Base-by-base conservation (phyloP, 2,888 invertebrate genomes). In the Cheiracanthium punctorium region DNA sequence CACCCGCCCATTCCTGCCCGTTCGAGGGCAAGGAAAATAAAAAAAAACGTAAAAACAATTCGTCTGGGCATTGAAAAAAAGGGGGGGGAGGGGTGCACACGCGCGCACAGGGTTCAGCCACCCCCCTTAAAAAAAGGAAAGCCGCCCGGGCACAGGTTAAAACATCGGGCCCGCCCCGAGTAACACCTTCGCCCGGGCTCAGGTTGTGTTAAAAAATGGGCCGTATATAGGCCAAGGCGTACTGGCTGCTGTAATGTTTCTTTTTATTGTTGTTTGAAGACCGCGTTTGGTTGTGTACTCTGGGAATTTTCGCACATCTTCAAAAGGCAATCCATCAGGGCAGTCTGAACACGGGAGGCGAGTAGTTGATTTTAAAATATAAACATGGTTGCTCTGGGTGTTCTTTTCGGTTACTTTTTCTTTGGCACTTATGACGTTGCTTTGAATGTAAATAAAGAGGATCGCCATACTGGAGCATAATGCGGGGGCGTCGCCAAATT, bases 111-210 rank as follows among this genome's bases (percentile, higher is more conserved):
- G 82, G 82, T 24, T 84, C 82, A 84, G 70, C 70, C 82, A 64
- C 48, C 75, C 48, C 75, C 76, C 72, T 52, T 48, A n/a, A 30
- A 58, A 5, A 58, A 67, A 32, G 75, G 58, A 73, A 73, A 72
- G 77, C 77, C 64, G 48, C 77, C 77, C 82, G 82, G 82, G 77
- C 82, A 84, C 77, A 84, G 82, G 82, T 84, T 84, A 84, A 84
- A 84, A 84, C 73, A 84, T 72, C 82, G 43, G 82, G 70, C 82
- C 76, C 82, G 82, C 82, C 82, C 82, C 77, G 33, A 58, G 82
- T 65, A 77, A 84, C 82, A 84, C 82, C 82, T 84, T 77, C 71
- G 65, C 28, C 67, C 69, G 41, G 71, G 30, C 71, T 67, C 37
- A 75, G 72, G 58, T 24, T 28, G 33, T 20, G 65, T 17, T 58